phyloP scores from a whole-genome alignment of 2,888 invertebrate species.

The Phaonia tiefii region DNA sequence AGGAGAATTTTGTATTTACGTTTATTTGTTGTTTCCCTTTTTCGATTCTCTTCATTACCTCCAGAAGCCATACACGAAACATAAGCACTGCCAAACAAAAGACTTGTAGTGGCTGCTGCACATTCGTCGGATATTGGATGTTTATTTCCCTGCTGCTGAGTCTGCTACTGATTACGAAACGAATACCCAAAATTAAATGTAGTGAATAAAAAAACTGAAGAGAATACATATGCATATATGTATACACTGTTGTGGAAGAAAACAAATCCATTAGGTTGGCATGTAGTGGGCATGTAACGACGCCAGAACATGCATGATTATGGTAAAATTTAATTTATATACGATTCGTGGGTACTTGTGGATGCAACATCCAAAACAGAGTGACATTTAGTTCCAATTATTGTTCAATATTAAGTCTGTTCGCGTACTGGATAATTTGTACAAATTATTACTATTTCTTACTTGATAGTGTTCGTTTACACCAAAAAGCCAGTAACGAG shows the following conservation, averaged over 20 bases:
- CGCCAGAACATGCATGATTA: constrained; percentile 60
- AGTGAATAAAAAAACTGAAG: constrained; percentile 27
- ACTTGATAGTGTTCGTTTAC: too few species aligned
- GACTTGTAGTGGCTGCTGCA: constrained; percentile 21
- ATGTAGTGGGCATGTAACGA: constrained; percentile 48
- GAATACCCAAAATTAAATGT: constrained; percentile 32
- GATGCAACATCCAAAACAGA: background rate
- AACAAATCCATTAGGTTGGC: constrained; percentile 64
- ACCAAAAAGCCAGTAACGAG: too few species aligned
- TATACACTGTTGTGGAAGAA: constrained; percentile 19
- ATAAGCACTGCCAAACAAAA: constrained; percentile 17
- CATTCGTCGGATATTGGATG: constrained; percentile 12
- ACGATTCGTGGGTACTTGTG: background rate
- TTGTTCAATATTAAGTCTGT: constrained; percentile 19
- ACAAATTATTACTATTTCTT: too few species aligned
- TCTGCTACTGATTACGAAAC: constrained; percentile 64
- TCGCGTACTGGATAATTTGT: too few species aligned
- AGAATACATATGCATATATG: background rate
- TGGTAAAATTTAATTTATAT: constrained; percentile 61
- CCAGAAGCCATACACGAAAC: too few species aligned
- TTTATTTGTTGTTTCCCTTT: constrained; percentile 36
- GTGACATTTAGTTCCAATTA: constrained; percentile 16
- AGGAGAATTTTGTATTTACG: constrained; percentile 61
- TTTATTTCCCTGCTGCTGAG: constrained; percentile 59
- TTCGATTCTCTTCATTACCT: too few species aligned